Evolutionary conservation across 2,797 vertebrate genomes (phyloP).

Genomic region (Pipistrellus kuhlii): DNA sequence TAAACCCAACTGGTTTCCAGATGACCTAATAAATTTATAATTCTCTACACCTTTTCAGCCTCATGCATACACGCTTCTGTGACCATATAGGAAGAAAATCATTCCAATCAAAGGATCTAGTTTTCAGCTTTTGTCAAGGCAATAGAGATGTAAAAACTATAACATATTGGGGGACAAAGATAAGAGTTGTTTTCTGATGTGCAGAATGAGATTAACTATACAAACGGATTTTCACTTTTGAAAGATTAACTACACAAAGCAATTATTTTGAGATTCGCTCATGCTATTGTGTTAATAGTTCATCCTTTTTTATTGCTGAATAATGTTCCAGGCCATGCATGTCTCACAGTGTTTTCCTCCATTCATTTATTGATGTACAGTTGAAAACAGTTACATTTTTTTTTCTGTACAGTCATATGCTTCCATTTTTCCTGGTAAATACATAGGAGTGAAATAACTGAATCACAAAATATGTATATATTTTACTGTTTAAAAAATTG

Average conservation of each 20-base stretch:
- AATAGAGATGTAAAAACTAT: not conserved
- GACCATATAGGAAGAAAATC: not conserved
- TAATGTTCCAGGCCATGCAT: not conserved
- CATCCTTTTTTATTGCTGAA: not conserved
- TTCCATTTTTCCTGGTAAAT: not conserved
- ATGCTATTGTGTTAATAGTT: not conserved
- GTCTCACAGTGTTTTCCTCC: not conserved
- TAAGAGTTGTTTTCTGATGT: not conserved
- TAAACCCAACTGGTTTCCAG: too few relatives aligned
- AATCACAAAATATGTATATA: not conserved
- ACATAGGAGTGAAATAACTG: too few relatives aligned
- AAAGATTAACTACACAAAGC: not conserved
- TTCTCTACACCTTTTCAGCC: too few relatives aligned
- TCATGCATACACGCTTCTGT: too few relatives aligned
- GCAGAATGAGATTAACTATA: not conserved
- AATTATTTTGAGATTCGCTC: not conserved
- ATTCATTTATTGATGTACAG: not conserved
- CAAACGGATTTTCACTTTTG: not conserved
- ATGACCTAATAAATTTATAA: too few relatives aligned
- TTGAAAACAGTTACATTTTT: not conserved
- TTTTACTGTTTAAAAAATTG: not conserved
- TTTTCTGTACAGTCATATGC: not conserved
- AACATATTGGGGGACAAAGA: not conserved
- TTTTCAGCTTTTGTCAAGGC: not conserved
- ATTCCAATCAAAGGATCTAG: not conserved